Evolutionary conservation across 2,888 invertebrate genomes (phyloP).

Genomic region (Tenthredo amoena): DNA sequence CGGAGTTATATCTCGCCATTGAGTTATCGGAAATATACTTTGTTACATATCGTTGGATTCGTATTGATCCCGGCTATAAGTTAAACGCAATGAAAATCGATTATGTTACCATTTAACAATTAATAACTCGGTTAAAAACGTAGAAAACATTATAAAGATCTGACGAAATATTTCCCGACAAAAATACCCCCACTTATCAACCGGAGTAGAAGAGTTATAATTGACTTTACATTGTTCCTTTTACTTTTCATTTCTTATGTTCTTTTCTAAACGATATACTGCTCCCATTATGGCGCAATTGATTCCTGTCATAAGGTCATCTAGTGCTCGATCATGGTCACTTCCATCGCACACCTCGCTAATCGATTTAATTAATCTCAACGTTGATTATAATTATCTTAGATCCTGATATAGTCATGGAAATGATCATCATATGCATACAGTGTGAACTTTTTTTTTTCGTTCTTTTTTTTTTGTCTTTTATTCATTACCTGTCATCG

Average conservation of each 20-base stretch:
- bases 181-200: background rate
- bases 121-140: background rate
- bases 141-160: background rate
- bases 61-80: background rate
- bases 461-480: background rate
- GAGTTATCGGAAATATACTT: background rate
- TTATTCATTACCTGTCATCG: slow-evolving; percentile 25
- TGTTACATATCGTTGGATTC: background rate
- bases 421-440: background rate
- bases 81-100: background rate
- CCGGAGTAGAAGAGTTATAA: background rate
- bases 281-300: background rate
- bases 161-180: background rate
- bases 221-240: background rate
- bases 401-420: background rate
- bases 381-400: background rate
- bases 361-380: background rate
- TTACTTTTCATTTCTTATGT: background rate
- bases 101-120: background rate
- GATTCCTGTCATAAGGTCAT: background rate
- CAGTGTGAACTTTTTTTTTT: background rate
- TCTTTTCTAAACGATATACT: background rate
- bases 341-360: background rate
- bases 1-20: background rate
- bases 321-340: background rate